These are phyloP conservation scores for Perizoma affinitatum DNA, from an alignment of 2,888 invertebrate species.

Conservation along the genomic window DNA sequence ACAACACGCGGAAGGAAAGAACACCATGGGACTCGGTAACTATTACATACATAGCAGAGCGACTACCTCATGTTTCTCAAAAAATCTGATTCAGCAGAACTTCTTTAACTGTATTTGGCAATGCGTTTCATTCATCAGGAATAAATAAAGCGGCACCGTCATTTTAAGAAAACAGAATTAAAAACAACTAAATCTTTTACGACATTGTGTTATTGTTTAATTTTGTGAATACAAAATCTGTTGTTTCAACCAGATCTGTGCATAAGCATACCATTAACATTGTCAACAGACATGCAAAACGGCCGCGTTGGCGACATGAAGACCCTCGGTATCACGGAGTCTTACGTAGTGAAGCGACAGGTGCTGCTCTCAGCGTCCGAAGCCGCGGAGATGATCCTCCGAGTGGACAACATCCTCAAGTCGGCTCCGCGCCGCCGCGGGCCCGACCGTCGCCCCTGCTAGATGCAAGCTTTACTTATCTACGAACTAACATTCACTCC, in stretches of 20 bases:
- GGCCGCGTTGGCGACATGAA: conserved; percentile 96
- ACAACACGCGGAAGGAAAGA: conserved; percentile 92
- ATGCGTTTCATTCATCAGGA: too few species aligned
- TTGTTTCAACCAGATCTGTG: too few species aligned
- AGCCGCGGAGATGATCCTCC: conserved; percentile 99
- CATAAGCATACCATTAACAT: too few species aligned
- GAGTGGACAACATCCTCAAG: conserved; percentile 98
- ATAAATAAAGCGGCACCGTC: too few species aligned
- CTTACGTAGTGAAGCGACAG: conserved; percentile 98
- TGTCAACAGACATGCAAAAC: conserved; percentile 90
- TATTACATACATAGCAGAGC: background rate
- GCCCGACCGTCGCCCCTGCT: conserved; percentile 94
- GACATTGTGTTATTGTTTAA: too few species aligned
- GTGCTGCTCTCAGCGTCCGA: conserved; percentile 97
- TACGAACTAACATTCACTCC: background rate
- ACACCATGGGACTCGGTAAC: conserved; percentile 90
- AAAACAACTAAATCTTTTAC: too few species aligned
- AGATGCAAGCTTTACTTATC: conserved; percentile 45
- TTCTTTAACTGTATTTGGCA: too few species aligned
- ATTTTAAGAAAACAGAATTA: too few species aligned
- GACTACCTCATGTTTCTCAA: too few species aligned
- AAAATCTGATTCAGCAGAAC: too few species aligned
- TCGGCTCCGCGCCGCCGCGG: conserved; percentile 94
- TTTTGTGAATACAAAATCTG: too few species aligned
- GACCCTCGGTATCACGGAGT: conserved; percentile 96